A percentile compares a stretch with the other conserved stretches of the same genome.
Conservation (phyloP, 2,888 invertebrate genomes). For the Exocentrus adspersus region DNA sequence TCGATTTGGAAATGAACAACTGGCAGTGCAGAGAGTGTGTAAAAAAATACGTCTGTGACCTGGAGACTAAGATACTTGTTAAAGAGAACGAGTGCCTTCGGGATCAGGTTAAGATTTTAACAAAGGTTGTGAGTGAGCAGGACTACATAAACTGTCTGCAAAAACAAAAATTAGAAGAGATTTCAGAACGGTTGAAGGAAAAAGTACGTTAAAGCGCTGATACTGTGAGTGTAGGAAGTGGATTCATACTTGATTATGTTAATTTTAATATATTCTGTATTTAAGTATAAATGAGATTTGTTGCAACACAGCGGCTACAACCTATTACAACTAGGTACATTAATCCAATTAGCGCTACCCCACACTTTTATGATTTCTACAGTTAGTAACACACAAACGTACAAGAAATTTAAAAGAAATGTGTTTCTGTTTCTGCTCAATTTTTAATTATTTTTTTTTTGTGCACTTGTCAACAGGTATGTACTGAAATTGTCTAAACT, state of each 20-base stretch:
- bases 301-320: neutral
- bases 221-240: too few relatives aligned
- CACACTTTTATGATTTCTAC: slow-evolving; percentile 26
- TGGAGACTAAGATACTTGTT: slow-evolving; percentile 38
- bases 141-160: slow-evolving; percentile 47
- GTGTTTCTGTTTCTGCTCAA: slow-evolving; percentile 36
- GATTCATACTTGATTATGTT: too few relatives aligned
- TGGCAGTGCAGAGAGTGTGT: slow-evolving; percentile 46
- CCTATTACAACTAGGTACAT: neutral
- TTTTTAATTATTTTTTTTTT: slow-evolving; percentile 36
- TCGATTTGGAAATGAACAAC: slow-evolving; percentile 38
- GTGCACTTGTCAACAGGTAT: slow-evolving; percentile 9
- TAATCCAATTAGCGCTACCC: slow-evolving; percentile 10
- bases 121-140: slow-evolving; percentile 45
- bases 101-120: slow-evolving; percentile 45
- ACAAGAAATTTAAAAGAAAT: slow-evolving; percentile 7
- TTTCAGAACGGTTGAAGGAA: neutral
- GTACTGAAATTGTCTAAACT: neutral
- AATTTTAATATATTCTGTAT: neutral
- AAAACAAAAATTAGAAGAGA: slow-evolving; percentile 38
- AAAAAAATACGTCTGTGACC: slow-evolving; percentile 29
- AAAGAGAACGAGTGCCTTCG: slow-evolving; percentile 46
- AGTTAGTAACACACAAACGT: neutral
- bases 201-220: slow-evolving; percentile 18
- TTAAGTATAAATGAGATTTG: neutral